phyloP scores from a whole-genome alignment of 2,113 vertebrate species.

The Proterorhinus semilunaris region DNA sequence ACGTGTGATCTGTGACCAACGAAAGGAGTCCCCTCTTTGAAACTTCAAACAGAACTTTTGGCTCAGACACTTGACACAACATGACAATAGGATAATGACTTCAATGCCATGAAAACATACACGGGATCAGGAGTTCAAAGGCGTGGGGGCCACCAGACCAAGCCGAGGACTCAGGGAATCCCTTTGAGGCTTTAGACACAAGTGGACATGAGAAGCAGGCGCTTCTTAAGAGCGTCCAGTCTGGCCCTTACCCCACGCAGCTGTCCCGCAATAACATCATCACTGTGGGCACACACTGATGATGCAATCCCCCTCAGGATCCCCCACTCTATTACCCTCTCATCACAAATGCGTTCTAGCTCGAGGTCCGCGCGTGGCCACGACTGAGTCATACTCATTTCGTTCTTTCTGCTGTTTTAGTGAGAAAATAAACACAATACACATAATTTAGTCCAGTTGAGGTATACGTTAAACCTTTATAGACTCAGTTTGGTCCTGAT shows the following conservation, averaged over 20 bases:
- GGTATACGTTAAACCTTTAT: too few relatives aligned
- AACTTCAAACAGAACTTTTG: slow-evolving; percentile 63
- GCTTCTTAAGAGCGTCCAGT: slow-evolving; percentile 39
- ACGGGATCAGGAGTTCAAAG: slow-evolving; percentile 69
- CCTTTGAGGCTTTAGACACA: slow-evolving; percentile 70
- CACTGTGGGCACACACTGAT: slow-evolving; percentile 47
- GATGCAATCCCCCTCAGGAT: slow-evolving; percentile 62
- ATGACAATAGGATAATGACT: slow-evolving; percentile 52
- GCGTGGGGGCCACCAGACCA: slow-evolving; percentile 40
- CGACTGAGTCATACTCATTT: slow-evolving; percentile 20
- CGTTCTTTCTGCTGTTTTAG: slow-evolving; percentile 6
- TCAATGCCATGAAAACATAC: slow-evolving; percentile 56
- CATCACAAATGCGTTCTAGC: slow-evolving; percentile 40
- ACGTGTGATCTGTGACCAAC: slow-evolving; percentile 32
- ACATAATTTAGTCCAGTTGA: too few relatives aligned
- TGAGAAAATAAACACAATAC: neutral
- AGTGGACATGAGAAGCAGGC: slow-evolving; percentile 68
- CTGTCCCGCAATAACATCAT: slow-evolving; percentile 70
- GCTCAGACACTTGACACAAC: slow-evolving; percentile 55
- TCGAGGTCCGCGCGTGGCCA: slow-evolving; percentile 36
- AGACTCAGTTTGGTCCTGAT: too few relatives aligned
- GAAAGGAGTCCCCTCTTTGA: slow-evolving; percentile 26
- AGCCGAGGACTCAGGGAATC: slow-evolving; percentile 66
- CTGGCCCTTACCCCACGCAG: slow-evolving; percentile 57
- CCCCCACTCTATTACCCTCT: slow-evolving; percentile 46